Base-by-base conservation (phyloP, 2,797 vertebrate species). In the Furcifer pardalis region DNA sequence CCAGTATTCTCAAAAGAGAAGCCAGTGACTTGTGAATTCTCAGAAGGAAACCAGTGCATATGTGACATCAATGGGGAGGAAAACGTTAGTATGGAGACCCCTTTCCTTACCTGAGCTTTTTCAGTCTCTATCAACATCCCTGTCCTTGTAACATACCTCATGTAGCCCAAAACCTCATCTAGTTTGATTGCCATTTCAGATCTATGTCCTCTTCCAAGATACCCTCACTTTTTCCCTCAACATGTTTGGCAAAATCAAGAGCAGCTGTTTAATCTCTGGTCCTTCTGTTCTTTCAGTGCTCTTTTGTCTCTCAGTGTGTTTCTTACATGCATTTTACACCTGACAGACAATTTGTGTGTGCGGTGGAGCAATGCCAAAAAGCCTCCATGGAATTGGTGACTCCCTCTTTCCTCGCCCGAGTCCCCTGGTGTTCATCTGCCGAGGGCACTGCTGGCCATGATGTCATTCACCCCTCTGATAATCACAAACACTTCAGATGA, bases 401-500 rank as follows among this genome's bases (percentile, higher is more conserved):
- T 13, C 74, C 32, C 78, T 63, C 76, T 60, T 63, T 69, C 86
- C 84, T 37, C 5, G 37, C 30, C 2, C 37, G 7, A 15, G 2
- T 81, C 63, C 63, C 46, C 13, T 44, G 52, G 68, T 69, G 40
- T 74, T 88, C 84, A 85, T 91, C 88, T 91, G 90, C 66, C 42
- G 80, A 91, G 83, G 81, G 83, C 86, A 83, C 25, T 17, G 35
- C 72, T 77, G 83, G 84, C 40, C 87, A 59, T 75, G 35, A 25
- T 78, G 81, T 82, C 84, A 56, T 73, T 87, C 79, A 77, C 69
- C 79, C 87, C 7, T 76, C 19, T 8, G 37, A 77, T 87, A 89
- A 87, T 93, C 85, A 75, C 77, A 82, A 89, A 84, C 88, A 81
- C 88, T 92, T 84, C 86, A 84, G 46, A 79, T 92, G 86, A 44